Evolutionary conservation across 2,888 invertebrate genomes (phyloP).

Genomic region (Atherix ibis): DNA sequence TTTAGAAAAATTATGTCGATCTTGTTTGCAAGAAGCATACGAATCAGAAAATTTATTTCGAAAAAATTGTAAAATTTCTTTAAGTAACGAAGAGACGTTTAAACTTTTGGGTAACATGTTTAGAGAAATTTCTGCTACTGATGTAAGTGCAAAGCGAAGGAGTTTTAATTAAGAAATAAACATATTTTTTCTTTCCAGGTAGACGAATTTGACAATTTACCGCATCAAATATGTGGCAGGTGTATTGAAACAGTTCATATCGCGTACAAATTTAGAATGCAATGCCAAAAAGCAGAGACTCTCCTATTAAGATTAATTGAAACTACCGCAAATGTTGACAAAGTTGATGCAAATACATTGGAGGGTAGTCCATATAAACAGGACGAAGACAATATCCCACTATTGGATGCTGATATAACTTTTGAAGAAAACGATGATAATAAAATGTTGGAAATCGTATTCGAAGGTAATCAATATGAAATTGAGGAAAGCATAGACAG

Average conservation of each 20-base stretch:
- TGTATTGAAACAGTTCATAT: constrained; percentile 9
- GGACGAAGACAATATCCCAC: not conserved
- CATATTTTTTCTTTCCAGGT: too few species aligned
- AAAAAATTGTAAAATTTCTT: too few species aligned
- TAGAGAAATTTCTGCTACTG: too few species aligned
- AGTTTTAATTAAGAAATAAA: too few species aligned
- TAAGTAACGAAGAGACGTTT: too few species aligned
- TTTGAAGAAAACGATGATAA: not conserved
- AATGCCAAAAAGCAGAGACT: constrained; percentile 8
- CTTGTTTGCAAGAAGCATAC: constrained; percentile 8
- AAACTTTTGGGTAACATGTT: too few species aligned
- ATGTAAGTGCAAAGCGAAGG: too few species aligned
- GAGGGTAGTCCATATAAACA: not conserved
- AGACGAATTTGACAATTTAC: constrained; percentile 5
- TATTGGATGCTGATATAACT: not conserved
- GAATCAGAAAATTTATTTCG: constrained; percentile 7
- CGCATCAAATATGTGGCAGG: constrained; percentile 9
- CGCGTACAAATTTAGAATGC: constrained; percentile 9
- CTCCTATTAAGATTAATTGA: constrained; percentile 5
- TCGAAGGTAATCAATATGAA: not conserved
- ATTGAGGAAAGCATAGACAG: not conserved
- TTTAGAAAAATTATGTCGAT: constrained; percentile 7
- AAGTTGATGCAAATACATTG: not conserved
- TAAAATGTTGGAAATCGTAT: not conserved
- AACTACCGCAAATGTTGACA: not conserved